phyloP scores from a whole-genome alignment of 2,888 invertebrate species.

The Drosophila acutilabella region DNA sequence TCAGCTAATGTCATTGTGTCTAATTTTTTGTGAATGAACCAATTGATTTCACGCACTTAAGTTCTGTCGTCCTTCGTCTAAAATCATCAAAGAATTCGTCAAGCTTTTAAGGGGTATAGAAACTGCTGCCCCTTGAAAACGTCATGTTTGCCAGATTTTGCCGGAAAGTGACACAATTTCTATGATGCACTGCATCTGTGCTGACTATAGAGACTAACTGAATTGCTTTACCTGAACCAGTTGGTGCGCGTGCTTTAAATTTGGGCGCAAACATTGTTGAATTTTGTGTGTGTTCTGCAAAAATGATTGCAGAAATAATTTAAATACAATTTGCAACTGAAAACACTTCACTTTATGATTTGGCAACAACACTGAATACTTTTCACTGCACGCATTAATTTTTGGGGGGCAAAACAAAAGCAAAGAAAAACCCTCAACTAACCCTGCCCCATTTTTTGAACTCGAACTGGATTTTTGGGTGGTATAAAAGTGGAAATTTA shows the following conservation, averaged over 20 bases:
- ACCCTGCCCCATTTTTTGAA: conserved; percentile 85
- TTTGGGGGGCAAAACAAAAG: not conserved
- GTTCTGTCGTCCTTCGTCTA: conserved; percentile 8
- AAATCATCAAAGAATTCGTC: conserved; percentile 34
- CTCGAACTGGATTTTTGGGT: conserved; percentile 35
- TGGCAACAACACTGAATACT: conserved; percentile 3
- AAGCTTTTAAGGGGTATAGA: conserved; percentile 21
- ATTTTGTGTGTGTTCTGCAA: conserved; percentile 69
- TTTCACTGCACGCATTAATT: conserved; percentile 23
- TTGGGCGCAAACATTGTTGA: conserved; percentile 91
- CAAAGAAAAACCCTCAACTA: conserved; percentile 74
- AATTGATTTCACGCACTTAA: conserved; percentile 3
- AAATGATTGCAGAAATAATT: conserved; percentile 24
- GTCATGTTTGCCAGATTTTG: conserved; percentile 58
- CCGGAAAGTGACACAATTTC: conserved; percentile 21
- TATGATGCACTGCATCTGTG: conserved; percentile 17
- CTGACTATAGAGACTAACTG: not conserved
- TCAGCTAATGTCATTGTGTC: not conserved
- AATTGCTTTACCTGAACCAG: conserved; percentile 81
- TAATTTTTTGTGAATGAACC: conserved; percentile 13
- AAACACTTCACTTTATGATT: conserved; percentile 38
- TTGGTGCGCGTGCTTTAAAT: conserved; percentile 92
- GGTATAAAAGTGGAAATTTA: conserved; percentile 62
- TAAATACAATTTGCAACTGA: conserved; percentile 9
- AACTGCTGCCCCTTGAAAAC: conserved; percentile 53